These are phyloP conservation scores for Clunio marinus DNA, from an alignment of 2,888 invertebrate species.

Conservation along the genomic window DNA sequence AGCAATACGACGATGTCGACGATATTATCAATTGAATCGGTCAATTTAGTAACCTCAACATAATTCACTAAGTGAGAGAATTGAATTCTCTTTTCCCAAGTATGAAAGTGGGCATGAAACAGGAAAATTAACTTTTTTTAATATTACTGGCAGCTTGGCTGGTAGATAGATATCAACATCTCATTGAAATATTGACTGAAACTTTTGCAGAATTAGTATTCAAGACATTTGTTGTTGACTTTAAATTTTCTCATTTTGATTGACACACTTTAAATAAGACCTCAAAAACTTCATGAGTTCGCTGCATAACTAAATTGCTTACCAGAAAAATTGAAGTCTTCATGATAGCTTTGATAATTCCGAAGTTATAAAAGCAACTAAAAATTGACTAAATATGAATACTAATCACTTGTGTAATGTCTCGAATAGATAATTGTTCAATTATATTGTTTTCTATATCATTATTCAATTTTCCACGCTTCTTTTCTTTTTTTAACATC, in stretches of 20 bases:
- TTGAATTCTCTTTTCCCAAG: not conserved
- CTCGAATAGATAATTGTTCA: not conserved
- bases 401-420: conserved; percentile 15
- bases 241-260: no score
- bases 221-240: no score
- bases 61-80: no score
- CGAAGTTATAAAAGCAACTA: not conserved
- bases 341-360: not conserved
- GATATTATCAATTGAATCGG: not conserved
- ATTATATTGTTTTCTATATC: conserved; percentile 6
- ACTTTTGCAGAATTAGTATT: no score
- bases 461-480: conserved; percentile 13
- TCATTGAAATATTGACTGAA: not conserved
- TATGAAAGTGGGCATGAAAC: not conserved
- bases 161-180: not conserved
- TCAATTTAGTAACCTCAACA: no score
- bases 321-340: conserved; percentile 3
- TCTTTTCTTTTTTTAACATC: not conserved
- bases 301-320: no score
- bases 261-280: conserved; percentile 7
- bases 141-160: not conserved
- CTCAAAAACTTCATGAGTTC: no score
- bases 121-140: conserved; percentile 5
- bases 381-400: not conserved
- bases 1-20: not conserved